Conservation (phyloP, 1,140 invertebrate species). For the Acyrthosiphon pisum region DNA sequence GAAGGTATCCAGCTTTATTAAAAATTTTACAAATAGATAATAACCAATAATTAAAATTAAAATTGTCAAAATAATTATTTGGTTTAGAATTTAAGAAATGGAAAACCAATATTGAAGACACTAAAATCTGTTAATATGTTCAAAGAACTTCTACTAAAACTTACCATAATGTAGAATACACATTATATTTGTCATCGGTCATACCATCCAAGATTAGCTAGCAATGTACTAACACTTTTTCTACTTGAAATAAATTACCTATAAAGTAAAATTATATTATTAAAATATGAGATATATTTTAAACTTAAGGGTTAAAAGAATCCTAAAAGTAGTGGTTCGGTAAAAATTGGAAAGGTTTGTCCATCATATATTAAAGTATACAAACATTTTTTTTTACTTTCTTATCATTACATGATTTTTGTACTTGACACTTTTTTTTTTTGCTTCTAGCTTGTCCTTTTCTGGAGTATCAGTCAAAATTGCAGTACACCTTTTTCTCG, state of each 20-base stretch:
- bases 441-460: too few relatives aligned
- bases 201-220: neutral
- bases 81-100: slow-evolving; percentile 15
- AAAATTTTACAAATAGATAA: neutral
- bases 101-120: neutral
- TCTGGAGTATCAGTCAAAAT: too few relatives aligned
- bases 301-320: neutral
- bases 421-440: too few relatives aligned
- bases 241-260: neutral
- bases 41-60: neutral
- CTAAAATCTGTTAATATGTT: neutral
- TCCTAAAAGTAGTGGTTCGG: neutral
- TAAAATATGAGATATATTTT: neutral
- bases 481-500: too few relatives aligned
- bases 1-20: neutral
- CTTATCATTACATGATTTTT: too few relatives aligned
- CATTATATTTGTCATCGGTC: neutral
- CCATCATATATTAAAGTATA: neutral
- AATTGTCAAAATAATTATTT: neutral
- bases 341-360: neutral
- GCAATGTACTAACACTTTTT: neutral
- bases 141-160: neutral
- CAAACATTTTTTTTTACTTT: too few relatives aligned
- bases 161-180: neutral
- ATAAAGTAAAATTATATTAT: neutral